Conservation (phyloP, 2,888 invertebrate species). For the Hololepta plana region DNA sequence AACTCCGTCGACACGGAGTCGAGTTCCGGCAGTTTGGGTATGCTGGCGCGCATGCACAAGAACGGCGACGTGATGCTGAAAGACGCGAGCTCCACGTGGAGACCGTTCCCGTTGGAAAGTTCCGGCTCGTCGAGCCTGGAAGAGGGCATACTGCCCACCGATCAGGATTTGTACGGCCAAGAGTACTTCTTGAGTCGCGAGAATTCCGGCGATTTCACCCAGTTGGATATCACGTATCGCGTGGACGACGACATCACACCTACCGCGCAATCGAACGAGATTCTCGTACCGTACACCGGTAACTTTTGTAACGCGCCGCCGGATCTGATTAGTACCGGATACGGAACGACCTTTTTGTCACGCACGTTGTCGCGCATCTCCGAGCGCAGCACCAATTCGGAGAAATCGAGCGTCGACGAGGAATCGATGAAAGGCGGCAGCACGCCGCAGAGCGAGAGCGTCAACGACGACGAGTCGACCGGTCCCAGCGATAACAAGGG, state of each 20-base stretch:
- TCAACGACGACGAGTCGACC: conserved; percentile 62
- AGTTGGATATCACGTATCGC: conserved; percentile 20
- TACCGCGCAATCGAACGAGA: conserved; percentile 46
- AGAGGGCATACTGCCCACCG: conserved; percentile 64
- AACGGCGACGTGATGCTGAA: conserved; percentile 38
- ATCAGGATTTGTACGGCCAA: conserved; percentile 35
- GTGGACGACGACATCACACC: conserved; percentile 33
- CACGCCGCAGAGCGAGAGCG: conserved; percentile 57
- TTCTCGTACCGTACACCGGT: conserved; percentile 8
- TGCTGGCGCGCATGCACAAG: conserved; percentile 35
- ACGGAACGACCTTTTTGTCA: conserved; percentile 53
- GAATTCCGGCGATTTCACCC: conserved; percentile 19
- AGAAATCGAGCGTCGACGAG: conserved; percentile 71
- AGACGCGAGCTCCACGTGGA: conserved; percentile 65
- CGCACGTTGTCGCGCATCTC: conserved; percentile 73
- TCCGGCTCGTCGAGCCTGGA: conserved; percentile 75
- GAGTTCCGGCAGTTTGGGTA: conserved; percentile 56
- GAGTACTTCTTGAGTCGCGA: conserved; percentile 26
- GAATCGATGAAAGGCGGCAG: conserved; percentile 76
- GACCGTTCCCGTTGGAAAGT: conserved; percentile 67
- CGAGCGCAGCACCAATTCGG: conserved; percentile 74
- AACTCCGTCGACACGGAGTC: conserved; percentile 60
- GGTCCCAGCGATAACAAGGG: conserved; percentile 74
- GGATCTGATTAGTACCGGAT: conserved; percentile 21
- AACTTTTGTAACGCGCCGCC: conserved; percentile 24